Base-by-base conservation (phyloP, 2,113 vertebrate species). In the Plestiodon gilberti region DNA sequence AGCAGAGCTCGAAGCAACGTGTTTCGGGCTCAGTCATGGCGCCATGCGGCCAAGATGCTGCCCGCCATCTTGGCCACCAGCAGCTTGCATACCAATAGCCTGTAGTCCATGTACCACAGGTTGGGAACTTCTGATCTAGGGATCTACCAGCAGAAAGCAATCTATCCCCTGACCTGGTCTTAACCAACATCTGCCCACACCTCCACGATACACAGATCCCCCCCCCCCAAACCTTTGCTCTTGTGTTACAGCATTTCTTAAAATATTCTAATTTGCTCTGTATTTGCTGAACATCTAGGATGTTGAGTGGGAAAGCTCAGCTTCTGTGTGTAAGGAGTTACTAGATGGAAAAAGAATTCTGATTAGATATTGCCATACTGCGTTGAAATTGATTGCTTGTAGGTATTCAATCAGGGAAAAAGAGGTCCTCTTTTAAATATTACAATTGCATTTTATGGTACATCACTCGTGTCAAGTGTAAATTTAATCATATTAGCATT, bases 371-470 rank as follows among this genome's bases (percentile, higher is more conserved):
- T 74, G 65, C 73, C 3, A 55, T 9, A 6, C 40, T 87, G 74
- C 48, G 82, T 33, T 89, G 80, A 91, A 91, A 90, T 86, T 87
- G 92, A 92, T 88, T 87, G 87, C 1, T 71, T 38, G 83, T 35
- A 91, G 81, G 88, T 87, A 92, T 91, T 91, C 90, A 90, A 93
- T 94, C 84, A 93, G 88, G 93, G 92, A 91, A 89, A 84, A 73
- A 2, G 61, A 73, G 83, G 82, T 86, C 88, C 59, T 87, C 82
- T 91, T 94, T 93, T 88, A 91, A 92, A 89, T 81, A 92, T 92
- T 89, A 91, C 71, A 87, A 91, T 84, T 86, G 90, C 48, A n/a
- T 57, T 88, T 87, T 83, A 85, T 1, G 88, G 89, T 89, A 88
- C 82, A 90, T 90, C 89, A 64, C 81, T 85, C 25, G 73, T 88